Conservation (phyloP, 2,113 vertebrate species). For the Trochalopteron elliotii region DNA sequence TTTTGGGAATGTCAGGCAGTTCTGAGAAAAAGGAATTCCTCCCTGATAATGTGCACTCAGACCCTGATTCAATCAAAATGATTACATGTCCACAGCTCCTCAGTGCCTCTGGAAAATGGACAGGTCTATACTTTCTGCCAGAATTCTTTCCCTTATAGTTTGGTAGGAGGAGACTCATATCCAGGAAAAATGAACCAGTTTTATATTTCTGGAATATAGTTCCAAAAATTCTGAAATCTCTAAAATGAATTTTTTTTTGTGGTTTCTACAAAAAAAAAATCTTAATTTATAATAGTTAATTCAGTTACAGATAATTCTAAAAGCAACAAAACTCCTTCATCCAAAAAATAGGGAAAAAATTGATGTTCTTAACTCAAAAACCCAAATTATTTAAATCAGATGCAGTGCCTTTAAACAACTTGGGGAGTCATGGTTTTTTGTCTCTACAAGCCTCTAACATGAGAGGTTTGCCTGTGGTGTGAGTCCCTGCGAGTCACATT, state of each 20-base stretch:
- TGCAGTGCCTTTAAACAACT: background rate
- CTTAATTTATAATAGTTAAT: background rate
- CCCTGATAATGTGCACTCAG: background rate
- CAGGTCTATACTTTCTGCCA: background rate
- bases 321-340: background rate
- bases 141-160: background rate
- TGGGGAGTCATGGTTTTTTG: rapidly evolving
- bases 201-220: background rate
- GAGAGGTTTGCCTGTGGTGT: background rate
- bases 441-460: background rate
- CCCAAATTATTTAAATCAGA: background rate
- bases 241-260: background rate
- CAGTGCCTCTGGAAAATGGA: background rate
- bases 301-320: background rate
- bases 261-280: background rate
- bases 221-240: background rate
- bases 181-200: background rate
- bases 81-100: background rate
- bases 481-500: background rate
- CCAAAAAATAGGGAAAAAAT: background rate
- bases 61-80: background rate
- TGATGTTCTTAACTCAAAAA: background rate
- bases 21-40: background rate
- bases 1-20: background rate
- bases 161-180: background rate